Base-by-base conservation (phyloP, 2,797 vertebrate species). In the Distichodus sexfasciatus region DNA sequence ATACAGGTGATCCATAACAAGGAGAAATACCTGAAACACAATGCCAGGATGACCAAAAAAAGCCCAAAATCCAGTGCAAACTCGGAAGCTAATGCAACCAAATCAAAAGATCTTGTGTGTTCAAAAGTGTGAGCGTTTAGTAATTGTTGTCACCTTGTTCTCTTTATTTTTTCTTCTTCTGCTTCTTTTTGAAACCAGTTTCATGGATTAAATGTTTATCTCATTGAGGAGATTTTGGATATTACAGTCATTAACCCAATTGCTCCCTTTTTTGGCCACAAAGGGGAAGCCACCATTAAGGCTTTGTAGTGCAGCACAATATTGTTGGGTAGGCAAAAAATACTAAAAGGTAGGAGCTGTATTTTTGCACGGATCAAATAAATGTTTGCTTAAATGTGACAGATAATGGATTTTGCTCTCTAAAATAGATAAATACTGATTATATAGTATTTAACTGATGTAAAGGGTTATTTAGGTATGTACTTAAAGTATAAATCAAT, bases 1-100 rank as follows among this genome's bases (percentile, higher is more conserved):
- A 94, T 96, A 23, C 94, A 95, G 69, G 92, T 95, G 76, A 91
- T 92, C 70, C 92, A 91, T n/a, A 92, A 85, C 79, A 95, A 92
- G 75, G 90, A 94, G 62, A 92, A 87, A 71, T 88, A 87, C 31
- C 82, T 91, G 0, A 92, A 92, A 77, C 38, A 76, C 17, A 82
- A 80, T 10, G 83, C 84, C 21, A 94, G 91, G 64, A 3, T 79
- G 2, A 36, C 79, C 57, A 88, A 90, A 72, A 94, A 91, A 82
- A 94, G 92, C 81, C 80, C 89, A 14, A 90, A 88, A 69, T 73
- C 66, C 1, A 79, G 64, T 33, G 69, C 81, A n/a, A n/a, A n/a
- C n/a, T n/a, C n/a, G 38, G 91, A 91, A 57, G 59, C 89, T 24
- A 87, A 80, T n/a, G 71, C 72, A 2, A 33, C 83, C 0, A 90